Evolutionary conservation across 53 echinoderm and acorn worm species (phyloP), one percentile per base, ranked within the genome.

Genomic region (Luidia sarsii): DNA sequence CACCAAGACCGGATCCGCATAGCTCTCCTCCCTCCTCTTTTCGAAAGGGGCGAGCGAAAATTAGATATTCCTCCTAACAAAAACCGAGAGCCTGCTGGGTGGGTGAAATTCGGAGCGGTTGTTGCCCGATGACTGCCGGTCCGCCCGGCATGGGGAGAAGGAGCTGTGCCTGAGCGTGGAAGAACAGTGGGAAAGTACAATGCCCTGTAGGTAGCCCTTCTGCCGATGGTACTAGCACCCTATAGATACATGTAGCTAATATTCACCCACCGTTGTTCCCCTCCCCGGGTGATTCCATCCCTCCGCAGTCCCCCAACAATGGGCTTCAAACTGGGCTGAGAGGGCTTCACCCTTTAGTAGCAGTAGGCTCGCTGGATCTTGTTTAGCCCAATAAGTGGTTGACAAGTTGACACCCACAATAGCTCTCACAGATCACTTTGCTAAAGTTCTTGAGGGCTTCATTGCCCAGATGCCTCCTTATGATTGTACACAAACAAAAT

Each of bases 21-120:
- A 11, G 6, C 6, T 41, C 11, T 41, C 11, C 11, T 41, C 11
- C 11, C 41, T 41, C 41, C 11, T 41, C 11, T 41, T 41, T 41
- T 41, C 11, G 41, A 11, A 11, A 7, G 41, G 16, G 39, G 14
- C n/a, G n/a, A n/a, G n/a, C n/a, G n/a, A n/a, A n/a, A 61, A 45
- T 77, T 33, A 61, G 77, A 77, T 77, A 77, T 77, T 36, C 60
- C 61, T 20, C 15, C 7, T 1, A 37, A 53, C 46, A 46, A 64
- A 53, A 70, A 74, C n/a, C n/a, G n/a, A n/a, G n/a, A 57, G 57
- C 77, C 77, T 21, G 77, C 77, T 77, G 77, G 59, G 77, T 45
- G 28, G 20, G 60, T 60, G 39, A 61, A 77, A 38, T 77, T 61
- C 45, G 30, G 30, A 59, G 60, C 77, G 46, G 77, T 77, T 77